Evolutionary conservation across 2,888 invertebrate genomes (phyloP).

Genomic region (Microctonus brassicae): DNA sequence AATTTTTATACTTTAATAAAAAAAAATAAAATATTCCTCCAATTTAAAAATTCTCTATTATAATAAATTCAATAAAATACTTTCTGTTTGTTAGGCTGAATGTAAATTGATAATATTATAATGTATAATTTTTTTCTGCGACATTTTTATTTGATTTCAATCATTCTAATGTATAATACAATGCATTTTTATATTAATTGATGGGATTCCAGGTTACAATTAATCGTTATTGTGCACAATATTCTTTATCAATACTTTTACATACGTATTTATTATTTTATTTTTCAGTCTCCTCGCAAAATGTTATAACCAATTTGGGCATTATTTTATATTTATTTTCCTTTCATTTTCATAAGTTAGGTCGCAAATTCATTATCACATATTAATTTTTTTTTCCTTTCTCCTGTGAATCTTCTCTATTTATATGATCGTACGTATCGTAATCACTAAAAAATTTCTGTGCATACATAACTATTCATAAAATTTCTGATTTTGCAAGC

Average conservation of each 20-base stretch:
- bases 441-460: background rate
- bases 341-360: background rate
- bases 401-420: no score
- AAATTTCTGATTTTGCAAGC: background rate
- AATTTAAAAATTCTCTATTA: no score
- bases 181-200: background rate
- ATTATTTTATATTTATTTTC: background rate
- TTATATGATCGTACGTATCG: no score
- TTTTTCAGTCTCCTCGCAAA: background rate
- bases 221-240: constrained; percentile 1
- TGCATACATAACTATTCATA: background rate
- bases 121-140: background rate
- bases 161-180: background rate
- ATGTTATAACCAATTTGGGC: no score
- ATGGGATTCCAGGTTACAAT: background rate
- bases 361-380: constrained; percentile 20
- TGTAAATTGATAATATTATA: no score
- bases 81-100: no score
- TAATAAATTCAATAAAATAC: background rate
- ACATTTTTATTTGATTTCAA: background rate
- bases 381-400: background rate
- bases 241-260: background rate
- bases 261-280: background rate
- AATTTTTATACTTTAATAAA: background rate
- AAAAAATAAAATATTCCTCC: no score